Evolutionary conservation across 2,797 vertebrate species (phyloP).

Genomic region (Cyprinodon diabolis): DNA sequence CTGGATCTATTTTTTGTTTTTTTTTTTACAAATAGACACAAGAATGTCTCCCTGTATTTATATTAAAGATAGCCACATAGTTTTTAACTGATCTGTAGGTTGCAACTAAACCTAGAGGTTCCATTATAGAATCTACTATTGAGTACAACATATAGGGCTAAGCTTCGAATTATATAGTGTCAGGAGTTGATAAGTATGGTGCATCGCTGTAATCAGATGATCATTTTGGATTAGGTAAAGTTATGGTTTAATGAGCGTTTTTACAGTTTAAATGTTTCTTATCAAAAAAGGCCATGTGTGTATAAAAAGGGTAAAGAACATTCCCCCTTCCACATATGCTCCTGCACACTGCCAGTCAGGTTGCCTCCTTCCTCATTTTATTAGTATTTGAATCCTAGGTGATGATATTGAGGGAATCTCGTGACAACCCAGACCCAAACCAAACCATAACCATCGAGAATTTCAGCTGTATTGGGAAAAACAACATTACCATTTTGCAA

Average conservation of each 20-base stretch:
- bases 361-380: not conserved
- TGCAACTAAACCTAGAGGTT: not conserved
- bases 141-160: not conserved
- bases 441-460: not conserved
- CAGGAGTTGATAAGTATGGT: constrained; percentile 3
- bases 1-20: not conserved
- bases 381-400: not conserved
- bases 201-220: constrained; percentile 6
- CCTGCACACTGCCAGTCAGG: not conserved
- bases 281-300: not conserved
- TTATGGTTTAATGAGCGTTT: not conserved
- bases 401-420: not conserved
- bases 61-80: not conserved
- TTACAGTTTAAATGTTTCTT: not conserved
- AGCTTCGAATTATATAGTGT: constrained; percentile 2
- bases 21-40: not conserved
- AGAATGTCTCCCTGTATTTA: not conserved
- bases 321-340: not conserved
- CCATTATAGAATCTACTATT: not conserved
- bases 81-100: not conserved
- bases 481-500: not conserved
- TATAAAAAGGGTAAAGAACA: not conserved
- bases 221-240: not conserved
- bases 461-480: not conserved
- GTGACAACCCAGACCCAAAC: not conserved